These are phyloP conservation scores for Gryllus longicercus DNA, from an alignment of 2,888 invertebrate genomes.

Conservation along the genomic window DNA sequence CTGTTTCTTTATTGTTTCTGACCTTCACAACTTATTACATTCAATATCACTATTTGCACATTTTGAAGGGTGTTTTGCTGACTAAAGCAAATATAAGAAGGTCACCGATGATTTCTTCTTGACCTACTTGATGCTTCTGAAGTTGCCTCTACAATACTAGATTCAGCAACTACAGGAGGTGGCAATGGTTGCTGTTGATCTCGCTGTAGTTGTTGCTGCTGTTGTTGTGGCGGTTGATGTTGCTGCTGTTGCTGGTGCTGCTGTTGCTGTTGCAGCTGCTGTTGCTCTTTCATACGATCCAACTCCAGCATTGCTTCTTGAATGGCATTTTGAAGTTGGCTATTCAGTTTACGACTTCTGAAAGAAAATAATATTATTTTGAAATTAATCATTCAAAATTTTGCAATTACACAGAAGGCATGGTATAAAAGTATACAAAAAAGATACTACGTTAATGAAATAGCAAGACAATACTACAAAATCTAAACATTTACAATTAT, in stretches of 20 bases:
- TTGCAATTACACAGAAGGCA: not conserved
- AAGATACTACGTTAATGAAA: not conserved
- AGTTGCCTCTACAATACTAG: conserved; percentile 27
- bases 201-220: not conserved
- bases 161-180: not conserved
- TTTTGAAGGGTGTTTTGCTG: not conserved
- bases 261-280: conserved; percentile 36
- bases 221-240: not conserved
- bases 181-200: not conserved
- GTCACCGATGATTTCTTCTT: not conserved
- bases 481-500: not conserved
- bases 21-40: no score
- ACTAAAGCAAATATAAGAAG: not conserved
- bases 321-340: conserved; percentile 84
- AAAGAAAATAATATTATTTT: conserved; percentile 39
- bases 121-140: conserved; percentile 21
- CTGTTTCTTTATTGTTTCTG: no score
- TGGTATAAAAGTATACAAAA: not conserved
- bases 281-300: conserved; percentile 61
- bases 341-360: conserved; percentile 91
- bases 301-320: conserved; percentile 90
- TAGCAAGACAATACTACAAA: conserved; percentile 2
- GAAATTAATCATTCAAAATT: conserved; percentile 12
- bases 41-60: no score
- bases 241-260: not conserved